Evolutionary conservation across 1,140 invertebrate species (phyloP).

Genomic region (Drosophila triauraria): DNA sequence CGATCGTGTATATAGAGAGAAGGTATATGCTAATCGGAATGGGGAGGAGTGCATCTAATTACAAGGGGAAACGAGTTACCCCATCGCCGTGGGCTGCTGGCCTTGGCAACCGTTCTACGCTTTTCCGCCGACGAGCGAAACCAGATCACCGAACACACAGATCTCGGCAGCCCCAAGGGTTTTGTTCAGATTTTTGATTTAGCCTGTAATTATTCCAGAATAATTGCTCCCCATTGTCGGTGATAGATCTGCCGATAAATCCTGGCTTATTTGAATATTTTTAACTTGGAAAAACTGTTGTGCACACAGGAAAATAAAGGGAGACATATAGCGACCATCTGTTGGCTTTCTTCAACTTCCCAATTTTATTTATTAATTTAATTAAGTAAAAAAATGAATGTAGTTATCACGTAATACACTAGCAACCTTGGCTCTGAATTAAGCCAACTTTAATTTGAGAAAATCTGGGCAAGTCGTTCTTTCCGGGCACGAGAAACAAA

Average conservation of each 20-base stretch:
- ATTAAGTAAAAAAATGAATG: neutral
- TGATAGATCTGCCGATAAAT: constrained; percentile 37
- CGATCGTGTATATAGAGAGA: neutral
- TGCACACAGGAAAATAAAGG: too few species aligned
- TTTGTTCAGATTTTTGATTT: constrained; percentile 10
- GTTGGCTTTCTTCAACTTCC: too few species aligned
- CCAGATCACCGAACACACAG: constrained; percentile 20
- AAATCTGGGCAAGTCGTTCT: constrained; percentile 30
- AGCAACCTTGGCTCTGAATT: constrained; percentile 16
- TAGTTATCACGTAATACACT: neutral
- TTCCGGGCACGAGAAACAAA: constrained; percentile 29
- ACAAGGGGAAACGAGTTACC: constrained; percentile 35
- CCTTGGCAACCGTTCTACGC: constrained; percentile 42
- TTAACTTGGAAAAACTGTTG: neutral
- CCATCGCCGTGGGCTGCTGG: constrained; percentile 44
- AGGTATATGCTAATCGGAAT: constrained; percentile 34
- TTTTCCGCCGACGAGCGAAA: constrained; percentile 19
- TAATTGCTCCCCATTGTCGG: constrained; percentile 42
- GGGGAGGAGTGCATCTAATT: constrained; percentile 49
- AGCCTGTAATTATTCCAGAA: constrained; percentile 19
- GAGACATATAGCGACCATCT: too few species aligned
- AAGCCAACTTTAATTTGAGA: constrained; percentile 40
- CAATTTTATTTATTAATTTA: too few species aligned
- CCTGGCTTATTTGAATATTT: neutral
- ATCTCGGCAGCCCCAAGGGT: constrained; percentile 29